These are phyloP conservation scores for Megalops cyprinoides DNA, from an alignment of 2,797 vertebrate genomes.

Conservation along the genomic window DNA sequence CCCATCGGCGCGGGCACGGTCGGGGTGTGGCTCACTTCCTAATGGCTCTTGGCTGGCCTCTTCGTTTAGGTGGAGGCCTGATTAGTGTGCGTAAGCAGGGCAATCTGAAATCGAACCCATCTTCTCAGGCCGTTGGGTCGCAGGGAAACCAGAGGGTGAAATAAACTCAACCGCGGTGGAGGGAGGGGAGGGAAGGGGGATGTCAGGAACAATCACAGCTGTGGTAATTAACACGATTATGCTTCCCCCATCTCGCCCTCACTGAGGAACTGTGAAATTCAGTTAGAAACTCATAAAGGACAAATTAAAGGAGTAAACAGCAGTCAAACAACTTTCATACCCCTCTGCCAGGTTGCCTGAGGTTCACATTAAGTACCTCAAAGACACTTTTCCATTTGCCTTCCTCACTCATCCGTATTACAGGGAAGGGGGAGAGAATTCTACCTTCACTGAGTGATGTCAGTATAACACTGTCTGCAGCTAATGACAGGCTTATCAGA, in stretches of 20 bases:
- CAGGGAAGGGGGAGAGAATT: not conserved
- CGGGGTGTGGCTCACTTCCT: slow-evolving; percentile 16
- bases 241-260: slow-evolving; percentile 56
- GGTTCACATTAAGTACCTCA: too few relatives aligned
- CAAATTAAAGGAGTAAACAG: slow-evolving; percentile 45
- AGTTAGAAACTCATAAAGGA: slow-evolving; percentile 59
- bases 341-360: not conserved
- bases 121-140: slow-evolving; percentile 36
- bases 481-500: too few relatives aligned
- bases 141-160: slow-evolving; percentile 43
- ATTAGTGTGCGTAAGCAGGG: slow-evolving; percentile 36
- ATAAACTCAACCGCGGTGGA: slow-evolving; percentile 50
- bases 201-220: slow-evolving; percentile 45
- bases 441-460: not conserved
- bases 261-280: slow-evolving; percentile 55
- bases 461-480: not conserved
- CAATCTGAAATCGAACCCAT: slow-evolving; percentile 54
- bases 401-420: not conserved
- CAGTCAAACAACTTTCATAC: slow-evolving; percentile 18
- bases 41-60: slow-evolving; percentile 32
- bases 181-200: slow-evolving; percentile 47
- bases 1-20: slow-evolving; percentile 31
- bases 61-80: slow-evolving; percentile 49
- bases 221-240: slow-evolving; percentile 67
- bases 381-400: not conserved